Conservation (phyloP, 2,888 invertebrate genomes). For the Gastracanthus pulcherrimus region DNA sequence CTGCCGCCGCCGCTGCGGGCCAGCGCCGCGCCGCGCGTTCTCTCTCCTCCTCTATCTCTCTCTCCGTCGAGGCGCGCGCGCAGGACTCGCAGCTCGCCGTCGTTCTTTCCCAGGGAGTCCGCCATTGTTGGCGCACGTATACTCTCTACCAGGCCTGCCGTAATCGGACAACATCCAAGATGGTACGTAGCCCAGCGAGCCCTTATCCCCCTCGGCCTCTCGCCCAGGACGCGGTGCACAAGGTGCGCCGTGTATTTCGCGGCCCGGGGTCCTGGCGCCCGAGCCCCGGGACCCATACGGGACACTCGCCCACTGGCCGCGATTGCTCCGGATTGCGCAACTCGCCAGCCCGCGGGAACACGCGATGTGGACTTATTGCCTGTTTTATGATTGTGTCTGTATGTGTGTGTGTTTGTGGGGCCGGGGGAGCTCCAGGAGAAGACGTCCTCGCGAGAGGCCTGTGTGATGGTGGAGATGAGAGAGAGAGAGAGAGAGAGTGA, state of each 20-base stretch:
- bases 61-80: not conserved
- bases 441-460: too few relatives aligned
- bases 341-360: conserved; percentile 54
- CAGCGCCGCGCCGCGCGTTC: not conserved
- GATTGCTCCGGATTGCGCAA: conserved; percentile 76
- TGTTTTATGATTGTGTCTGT: too few relatives aligned
- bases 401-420: too few relatives aligned
- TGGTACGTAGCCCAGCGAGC: conserved; percentile 82
- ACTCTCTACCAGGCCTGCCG: conserved; percentile 84
- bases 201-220: conserved; percentile 44
- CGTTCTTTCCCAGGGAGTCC: conserved; percentile 89
- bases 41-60: too few relatives aligned
- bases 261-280: conserved; percentile 41
- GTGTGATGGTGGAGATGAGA: too few relatives aligned
- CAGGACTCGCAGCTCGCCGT: conserved; percentile 51
- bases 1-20: not conserved
- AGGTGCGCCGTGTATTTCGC: conserved; percentile 66
- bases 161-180: conserved; percentile 91
- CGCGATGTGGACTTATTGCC: too few relatives aligned
- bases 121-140: conserved; percentile 92
- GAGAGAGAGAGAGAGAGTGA: too few relatives aligned
- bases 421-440: too few relatives aligned
- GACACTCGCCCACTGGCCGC: conserved; percentile 62
- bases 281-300: conserved; percentile 59
- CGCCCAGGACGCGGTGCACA: not conserved